Conservation (phyloP, 2,113 vertebrate species). For the Sebastes fasciatus region DNA sequence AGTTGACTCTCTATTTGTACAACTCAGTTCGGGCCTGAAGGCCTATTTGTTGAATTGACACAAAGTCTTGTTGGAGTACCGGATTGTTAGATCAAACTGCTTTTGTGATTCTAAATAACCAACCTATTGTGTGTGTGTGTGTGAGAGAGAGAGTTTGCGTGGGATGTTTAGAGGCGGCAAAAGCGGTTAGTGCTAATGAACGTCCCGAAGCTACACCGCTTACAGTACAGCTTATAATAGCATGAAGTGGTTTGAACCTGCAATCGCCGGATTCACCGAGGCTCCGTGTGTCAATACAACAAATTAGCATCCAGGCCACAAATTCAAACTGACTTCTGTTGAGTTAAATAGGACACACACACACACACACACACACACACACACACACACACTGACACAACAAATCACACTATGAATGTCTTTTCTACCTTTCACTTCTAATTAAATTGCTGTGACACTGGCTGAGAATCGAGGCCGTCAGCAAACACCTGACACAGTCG, state of each 20-base stretch:
- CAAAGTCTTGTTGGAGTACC: slow-evolving; percentile 21
- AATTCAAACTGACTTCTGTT: not conserved
- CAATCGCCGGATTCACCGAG: not conserved
- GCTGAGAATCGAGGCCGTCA: not conserved
- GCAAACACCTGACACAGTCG: not conserved
- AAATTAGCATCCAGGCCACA: not conserved
- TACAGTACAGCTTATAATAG: not conserved
- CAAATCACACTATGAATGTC: not conserved
- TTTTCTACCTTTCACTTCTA: not conserved
- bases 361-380: slow-evolving; percentile 3
- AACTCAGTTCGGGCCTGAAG: slow-evolving; percentile 14
- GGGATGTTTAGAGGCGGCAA: not conserved
- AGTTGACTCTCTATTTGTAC: slow-evolving; percentile 14
- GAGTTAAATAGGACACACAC: not conserved
- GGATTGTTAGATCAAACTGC: slow-evolving; percentile 36
- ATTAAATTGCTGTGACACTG: not conserved
- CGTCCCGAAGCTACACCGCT: not conserved
- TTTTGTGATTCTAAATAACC: slow-evolving; percentile 10
- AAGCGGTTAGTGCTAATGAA: slow-evolving; percentile 10
- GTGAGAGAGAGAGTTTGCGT: not conserved
- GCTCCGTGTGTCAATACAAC: not conserved
- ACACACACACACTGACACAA: not conserved
- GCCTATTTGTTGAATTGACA: slow-evolving; percentile 31
- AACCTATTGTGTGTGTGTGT: not conserved
- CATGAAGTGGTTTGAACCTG: not conserved